phyloP scores from a whole-genome alignment of 1,140 invertebrate species.

The Leptopilina boulardi region DNA sequence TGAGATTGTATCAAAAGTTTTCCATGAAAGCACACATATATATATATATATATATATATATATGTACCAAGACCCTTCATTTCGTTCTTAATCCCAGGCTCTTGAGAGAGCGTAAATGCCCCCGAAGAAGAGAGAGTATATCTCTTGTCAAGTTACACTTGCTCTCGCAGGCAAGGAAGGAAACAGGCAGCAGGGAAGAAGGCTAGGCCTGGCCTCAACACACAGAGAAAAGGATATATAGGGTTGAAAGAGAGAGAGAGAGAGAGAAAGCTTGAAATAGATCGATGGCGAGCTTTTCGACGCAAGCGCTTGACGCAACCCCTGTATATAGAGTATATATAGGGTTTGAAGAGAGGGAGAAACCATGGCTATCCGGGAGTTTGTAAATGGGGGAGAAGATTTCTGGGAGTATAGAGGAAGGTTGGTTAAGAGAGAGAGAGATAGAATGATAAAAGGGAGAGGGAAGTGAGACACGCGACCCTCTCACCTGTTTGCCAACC shows the following conservation, averaged over 20 bases:
- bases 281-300: conserved; percentile 65
- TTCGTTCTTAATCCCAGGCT: conserved; percentile 31
- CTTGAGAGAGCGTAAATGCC: conserved; percentile 48
- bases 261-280: conserved; percentile 65
- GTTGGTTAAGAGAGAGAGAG: background rate
- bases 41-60: background rate
- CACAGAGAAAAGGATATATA: too few relatives aligned
- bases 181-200: conserved; percentile 45
- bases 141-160: background rate
- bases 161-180: conserved; percentile 30
- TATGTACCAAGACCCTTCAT: background rate
- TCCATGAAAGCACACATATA: too few relatives aligned
- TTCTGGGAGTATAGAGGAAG: conserved; percentile 34
- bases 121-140: conserved; percentile 25
- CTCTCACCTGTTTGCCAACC: conserved; percentile 64
- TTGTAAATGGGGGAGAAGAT: conserved; percentile 42
- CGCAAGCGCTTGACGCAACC: conserved; percentile 57
- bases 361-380: conserved; percentile 45
- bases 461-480: conserved; percentile 56
- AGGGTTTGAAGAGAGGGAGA: conserved; percentile 38
- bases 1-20: too few relatives aligned
- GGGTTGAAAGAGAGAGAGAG: too few relatives aligned
- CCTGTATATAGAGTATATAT: conserved; percentile 25
- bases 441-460: background rate
- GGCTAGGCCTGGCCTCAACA: conserved; percentile 46